Evolutionary conservation across 23 tunicate species (phyloP).

Genomic region (Halocynthia aurantium): DNA sequence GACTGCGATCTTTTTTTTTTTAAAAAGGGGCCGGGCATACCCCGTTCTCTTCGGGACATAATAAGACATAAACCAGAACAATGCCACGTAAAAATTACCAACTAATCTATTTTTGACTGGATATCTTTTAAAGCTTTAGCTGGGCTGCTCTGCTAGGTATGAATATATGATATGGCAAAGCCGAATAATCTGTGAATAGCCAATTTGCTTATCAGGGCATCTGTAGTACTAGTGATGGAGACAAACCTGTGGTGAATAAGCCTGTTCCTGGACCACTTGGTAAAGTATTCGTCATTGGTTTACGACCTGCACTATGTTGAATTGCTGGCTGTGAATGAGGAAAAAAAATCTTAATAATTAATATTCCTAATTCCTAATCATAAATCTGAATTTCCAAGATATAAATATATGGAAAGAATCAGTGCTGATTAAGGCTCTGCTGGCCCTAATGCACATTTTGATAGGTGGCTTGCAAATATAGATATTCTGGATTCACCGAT

Average conservation of each 20-base stretch:
- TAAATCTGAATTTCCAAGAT: neutral
- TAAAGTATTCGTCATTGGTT: slow-evolving; percentile 35
- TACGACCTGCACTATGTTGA: slow-evolving; percentile 1
- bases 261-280: slow-evolving; percentile 82
- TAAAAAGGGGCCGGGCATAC: no score
- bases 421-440: neutral
- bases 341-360: neutral
- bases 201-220: neutral
- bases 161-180: no score
- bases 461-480: neutral
- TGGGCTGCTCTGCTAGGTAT: no score
- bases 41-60: no score
- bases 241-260: slow-evolving; percentile 31
- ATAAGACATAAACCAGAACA: no score
- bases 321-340: slow-evolving; percentile 5
- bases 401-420: neutral
- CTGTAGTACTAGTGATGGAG: neutral
- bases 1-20: no score
- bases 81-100: no score
- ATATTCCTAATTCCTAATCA: neutral
- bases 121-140: no score
- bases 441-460: neutral
- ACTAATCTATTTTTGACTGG: no score
- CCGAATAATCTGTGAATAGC: neutral
- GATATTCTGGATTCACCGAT: no score